phyloP scores from a whole-genome alignment of 2,888 invertebrate species.

The Listrodromus nycthemerus region DNA sequence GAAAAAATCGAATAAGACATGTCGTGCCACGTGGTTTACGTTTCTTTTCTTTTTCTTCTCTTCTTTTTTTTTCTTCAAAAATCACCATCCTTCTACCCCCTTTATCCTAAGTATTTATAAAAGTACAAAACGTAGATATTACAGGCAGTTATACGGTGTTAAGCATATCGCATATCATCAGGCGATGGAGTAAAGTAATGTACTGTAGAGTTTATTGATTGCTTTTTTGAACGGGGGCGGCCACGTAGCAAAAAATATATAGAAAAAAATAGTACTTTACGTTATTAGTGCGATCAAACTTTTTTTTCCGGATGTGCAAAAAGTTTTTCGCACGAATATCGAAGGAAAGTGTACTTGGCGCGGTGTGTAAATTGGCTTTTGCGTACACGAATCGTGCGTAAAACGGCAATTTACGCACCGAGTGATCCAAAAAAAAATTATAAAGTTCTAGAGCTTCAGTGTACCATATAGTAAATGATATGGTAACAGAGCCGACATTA shows the following conservation, averaged over 20 bases:
- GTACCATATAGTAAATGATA: conserved; percentile 58
- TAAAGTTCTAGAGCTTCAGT: conserved; percentile 38
- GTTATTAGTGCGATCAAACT: no score
- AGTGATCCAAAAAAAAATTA: no score
- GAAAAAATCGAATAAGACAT: conserved; percentile 79
- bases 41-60: conserved; percentile 50
- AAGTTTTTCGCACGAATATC: no score
- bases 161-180: conserved; percentile 59
- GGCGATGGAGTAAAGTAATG: conserved; percentile 59
- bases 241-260: conserved; percentile 5
- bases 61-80: conserved; percentile 55
- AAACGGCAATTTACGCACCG: no score
- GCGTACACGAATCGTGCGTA: no score
- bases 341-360: no score
- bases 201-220: conserved; percentile 52
- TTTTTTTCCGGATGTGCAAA: no score
- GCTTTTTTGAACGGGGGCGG: conserved; percentile 40
- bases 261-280: not conserved
- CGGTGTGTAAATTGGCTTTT: no score
- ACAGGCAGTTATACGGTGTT: conserved; percentile 53
- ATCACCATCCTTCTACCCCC: conserved; percentile 32
- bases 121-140: conserved; percentile 66
- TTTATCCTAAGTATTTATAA: conserved; percentile 63
- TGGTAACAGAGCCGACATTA: conserved; percentile 54
- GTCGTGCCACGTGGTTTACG: conserved; percentile 66